A percentile compares a stretch with the other conserved stretches of the same genome.
These are phyloP conservation scores for Aplysia californica DNA, from an alignment of 1,140 invertebrate genomes.

Conservation along the genomic window DNA sequence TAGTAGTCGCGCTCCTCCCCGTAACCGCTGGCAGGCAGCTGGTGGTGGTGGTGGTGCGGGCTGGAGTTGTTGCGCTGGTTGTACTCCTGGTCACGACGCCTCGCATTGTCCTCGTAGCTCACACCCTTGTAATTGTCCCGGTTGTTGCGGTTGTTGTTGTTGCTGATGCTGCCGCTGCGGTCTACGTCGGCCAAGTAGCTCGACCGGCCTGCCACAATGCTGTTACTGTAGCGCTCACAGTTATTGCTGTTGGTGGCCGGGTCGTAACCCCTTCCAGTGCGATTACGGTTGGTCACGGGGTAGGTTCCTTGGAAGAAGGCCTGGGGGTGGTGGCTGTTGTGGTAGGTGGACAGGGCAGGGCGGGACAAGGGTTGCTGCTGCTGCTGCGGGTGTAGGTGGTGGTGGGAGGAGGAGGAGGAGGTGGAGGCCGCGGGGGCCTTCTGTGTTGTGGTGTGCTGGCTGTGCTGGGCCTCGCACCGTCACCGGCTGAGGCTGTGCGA, in stretches of 20 bases:
- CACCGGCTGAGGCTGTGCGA: constrained; percentile 39
- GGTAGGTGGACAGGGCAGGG: background rate
- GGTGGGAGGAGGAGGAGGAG: constrained; percentile 17
- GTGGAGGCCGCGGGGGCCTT: background rate
- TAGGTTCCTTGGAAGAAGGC: background rate
- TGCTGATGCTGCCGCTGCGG: background rate
- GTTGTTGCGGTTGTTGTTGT: background rate
- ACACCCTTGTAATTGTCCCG: background rate
- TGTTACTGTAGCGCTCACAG: background rate
- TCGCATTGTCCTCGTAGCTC: no score
- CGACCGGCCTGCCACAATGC: background rate
- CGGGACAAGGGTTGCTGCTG: no score
- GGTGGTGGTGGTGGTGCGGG: background rate
- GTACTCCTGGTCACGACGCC: background rate
- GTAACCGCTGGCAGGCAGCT: background rate
- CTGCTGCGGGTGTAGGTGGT: background rate
- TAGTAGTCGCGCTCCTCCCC: background rate
- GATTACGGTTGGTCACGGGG: background rate
- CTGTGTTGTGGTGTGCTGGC: no score
- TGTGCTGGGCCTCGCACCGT: constrained; percentile 31
- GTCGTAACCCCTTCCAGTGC: background rate
- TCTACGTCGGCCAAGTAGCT: background rate
- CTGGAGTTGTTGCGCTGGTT: background rate
- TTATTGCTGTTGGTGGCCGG: background rate
- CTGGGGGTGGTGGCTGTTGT: background rate